Conservation (phyloP, 2,888 invertebrate species). For the Aethes cnicana region DNA sequence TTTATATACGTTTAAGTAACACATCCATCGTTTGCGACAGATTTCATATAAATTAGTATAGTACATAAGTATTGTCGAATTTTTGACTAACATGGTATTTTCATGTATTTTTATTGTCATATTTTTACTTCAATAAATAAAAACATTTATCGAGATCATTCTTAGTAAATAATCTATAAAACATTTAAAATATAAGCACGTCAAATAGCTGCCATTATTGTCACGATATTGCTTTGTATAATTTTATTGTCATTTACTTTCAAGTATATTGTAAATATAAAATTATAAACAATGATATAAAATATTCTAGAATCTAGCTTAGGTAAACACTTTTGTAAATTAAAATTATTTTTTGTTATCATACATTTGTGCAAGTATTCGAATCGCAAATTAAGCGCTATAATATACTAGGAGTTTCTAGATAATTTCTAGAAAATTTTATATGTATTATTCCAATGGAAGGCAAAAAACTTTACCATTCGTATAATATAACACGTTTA, state of each 20-base stretch:
- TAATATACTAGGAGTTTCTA: too few relatives aligned
- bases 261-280: not conserved
- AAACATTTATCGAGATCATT: not conserved
- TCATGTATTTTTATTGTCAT: constrained; percentile 17
- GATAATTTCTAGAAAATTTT: too few relatives aligned
- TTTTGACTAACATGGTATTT: constrained; percentile 24
- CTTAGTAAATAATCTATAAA: constrained; percentile 19
- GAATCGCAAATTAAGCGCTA: too few relatives aligned
- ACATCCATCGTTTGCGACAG: constrained; percentile 26
- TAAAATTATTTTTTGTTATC: not conserved
- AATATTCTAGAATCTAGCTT: too few relatives aligned
- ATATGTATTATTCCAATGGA: too few relatives aligned
- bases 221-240: constrained; percentile 15
- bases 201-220: constrained; percentile 28
- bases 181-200: constrained; percentile 6
- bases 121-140: not conserved
- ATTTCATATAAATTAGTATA: constrained; percentile 9
- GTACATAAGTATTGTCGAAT: constrained; percentile 21
- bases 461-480: too few relatives aligned
- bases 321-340: too few relatives aligned
- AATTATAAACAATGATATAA: constrained; percentile 4
- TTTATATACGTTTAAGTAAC: constrained; percentile 27
- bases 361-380: constrained; percentile 2
- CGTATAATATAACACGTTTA: not conserved
- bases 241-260: constrained; percentile 24